A percentile compares a stretch with the other conserved stretches of the same genome.
Conservation (phyloP, 2,888 invertebrate species). For the Ariolimax columbianus region DNA sequence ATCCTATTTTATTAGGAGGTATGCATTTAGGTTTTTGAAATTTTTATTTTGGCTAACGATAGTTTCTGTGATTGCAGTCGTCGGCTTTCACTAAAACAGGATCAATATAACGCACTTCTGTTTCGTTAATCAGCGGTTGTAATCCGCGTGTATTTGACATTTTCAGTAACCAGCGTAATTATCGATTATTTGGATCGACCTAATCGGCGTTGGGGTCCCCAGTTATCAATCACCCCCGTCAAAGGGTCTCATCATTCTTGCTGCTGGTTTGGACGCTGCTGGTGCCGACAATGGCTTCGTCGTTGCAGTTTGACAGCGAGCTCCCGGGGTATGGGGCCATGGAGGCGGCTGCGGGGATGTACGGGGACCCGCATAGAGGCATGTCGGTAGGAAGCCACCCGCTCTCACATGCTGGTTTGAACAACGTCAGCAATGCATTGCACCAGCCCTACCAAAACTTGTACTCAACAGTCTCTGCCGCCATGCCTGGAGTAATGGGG, state of each 20-base stretch:
- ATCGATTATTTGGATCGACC: not conserved
- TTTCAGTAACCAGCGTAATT: too few relatives aligned
- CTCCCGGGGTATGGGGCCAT: conserved; percentile 69
- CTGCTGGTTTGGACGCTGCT: not conserved
- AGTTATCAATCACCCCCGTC: not conserved
- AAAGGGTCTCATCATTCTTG: not conserved
- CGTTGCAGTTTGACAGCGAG: conserved; percentile 73
- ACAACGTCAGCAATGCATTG: conserved; percentile 63
- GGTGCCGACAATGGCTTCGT: conserved; percentile 47
- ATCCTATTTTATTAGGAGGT: too few relatives aligned
- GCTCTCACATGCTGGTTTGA: conserved; percentile 65
- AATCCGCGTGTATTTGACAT: too few relatives aligned
- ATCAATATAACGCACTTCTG: too few relatives aligned
- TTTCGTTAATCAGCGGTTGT: too few relatives aligned
- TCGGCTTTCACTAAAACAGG: too few relatives aligned
- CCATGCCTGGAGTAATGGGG: conserved; percentile 58
- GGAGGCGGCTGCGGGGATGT: conserved; percentile 65
- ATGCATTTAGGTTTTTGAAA: too few relatives aligned
- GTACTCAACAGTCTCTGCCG: conserved; percentile 63
- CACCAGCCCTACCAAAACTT: conserved; percentile 66
- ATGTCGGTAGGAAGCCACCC: conserved; percentile 60
- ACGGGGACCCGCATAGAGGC: conserved; percentile 70
- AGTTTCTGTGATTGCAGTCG: too few relatives aligned
- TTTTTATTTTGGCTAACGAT: too few relatives aligned
- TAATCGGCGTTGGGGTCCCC: not conserved